phyloP scores from a whole-genome alignment of 2,113 vertebrate genomes.

The Paradoxurus hermaphroditus region DNA sequence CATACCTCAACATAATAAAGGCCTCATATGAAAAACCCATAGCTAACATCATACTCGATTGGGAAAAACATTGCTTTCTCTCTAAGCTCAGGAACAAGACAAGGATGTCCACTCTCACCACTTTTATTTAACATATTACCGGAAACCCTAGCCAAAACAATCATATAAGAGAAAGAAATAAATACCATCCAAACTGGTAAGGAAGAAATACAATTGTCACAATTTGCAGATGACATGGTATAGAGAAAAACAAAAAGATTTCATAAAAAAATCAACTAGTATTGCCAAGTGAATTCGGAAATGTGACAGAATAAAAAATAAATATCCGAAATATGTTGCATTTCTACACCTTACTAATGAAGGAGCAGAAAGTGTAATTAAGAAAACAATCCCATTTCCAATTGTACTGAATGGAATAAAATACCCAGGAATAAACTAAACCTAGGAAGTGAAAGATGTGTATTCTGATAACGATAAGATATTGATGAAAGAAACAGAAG shows the following conservation, averaged over 20 bases:
- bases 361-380: background rate
- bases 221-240: background rate
- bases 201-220: background rate
- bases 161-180: background rate
- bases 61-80: background rate
- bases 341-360: background rate
- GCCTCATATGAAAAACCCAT: background rate
- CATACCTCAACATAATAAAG: background rate
- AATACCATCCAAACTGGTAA: background rate
- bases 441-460: background rate
- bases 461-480: background rate
- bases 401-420: background rate
- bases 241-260: background rate
- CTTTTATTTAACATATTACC: background rate
- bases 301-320: background rate
- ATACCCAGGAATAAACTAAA: background rate
- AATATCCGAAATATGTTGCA: background rate
- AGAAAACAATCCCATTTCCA: background rate
- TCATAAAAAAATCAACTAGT: background rate
- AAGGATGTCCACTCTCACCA: background rate
- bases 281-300: background rate
- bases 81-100: background rate
- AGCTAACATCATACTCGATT: background rate
- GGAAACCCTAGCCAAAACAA: background rate
- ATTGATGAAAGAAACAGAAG: background rate